Evolutionary conservation across 2,888 invertebrate species (phyloP).

Genomic region (Synergus japonicus): DNA sequence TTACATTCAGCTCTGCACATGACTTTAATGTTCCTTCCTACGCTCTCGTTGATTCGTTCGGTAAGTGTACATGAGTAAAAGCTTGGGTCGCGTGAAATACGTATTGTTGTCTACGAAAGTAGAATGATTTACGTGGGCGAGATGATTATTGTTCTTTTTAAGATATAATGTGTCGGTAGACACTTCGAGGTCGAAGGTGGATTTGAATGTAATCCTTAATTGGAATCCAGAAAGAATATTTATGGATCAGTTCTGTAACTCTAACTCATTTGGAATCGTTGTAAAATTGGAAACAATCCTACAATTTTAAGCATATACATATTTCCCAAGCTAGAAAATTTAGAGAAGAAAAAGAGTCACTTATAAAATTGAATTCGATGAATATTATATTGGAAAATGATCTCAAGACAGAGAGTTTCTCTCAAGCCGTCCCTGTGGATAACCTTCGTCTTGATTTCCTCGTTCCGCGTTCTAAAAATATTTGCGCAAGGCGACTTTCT

Average conservation of each 20-base stretch:
- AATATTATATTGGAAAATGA: conserved; percentile 26
- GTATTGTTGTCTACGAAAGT: conserved; percentile 41
- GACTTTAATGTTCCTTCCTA: conserved; percentile 31
- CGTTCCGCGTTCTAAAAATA: conserved; percentile 67
- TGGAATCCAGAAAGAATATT: not conserved
- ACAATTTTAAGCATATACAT: too few relatives aligned
- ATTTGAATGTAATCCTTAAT: not conserved
- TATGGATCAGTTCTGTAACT: too few relatives aligned
- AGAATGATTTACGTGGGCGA: conserved; percentile 36
- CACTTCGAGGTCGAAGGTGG: not conserved
- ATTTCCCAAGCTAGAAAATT: too few relatives aligned
- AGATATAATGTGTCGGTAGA: not conserved
- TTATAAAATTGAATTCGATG: conserved; percentile 2
- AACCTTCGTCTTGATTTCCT: conserved; percentile 64
- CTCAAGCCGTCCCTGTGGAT: conserved; percentile 39
- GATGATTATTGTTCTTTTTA: conserved; percentile 26
- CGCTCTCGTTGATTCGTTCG: conserved; percentile 27
- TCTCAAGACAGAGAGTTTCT: conserved; percentile 46
- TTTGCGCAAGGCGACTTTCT: conserved; percentile 48
- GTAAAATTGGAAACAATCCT: too few relatives aligned
- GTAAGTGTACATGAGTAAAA: conserved; percentile 7
- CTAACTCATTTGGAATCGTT: too few relatives aligned
- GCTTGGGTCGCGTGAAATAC: conserved; percentile 25
- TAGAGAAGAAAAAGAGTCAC: not conserved
- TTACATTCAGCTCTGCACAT: not conserved